Base-by-base conservation (phyloP, 2,113 vertebrate species). In the Myrmecophaga tridactyla region DNA sequence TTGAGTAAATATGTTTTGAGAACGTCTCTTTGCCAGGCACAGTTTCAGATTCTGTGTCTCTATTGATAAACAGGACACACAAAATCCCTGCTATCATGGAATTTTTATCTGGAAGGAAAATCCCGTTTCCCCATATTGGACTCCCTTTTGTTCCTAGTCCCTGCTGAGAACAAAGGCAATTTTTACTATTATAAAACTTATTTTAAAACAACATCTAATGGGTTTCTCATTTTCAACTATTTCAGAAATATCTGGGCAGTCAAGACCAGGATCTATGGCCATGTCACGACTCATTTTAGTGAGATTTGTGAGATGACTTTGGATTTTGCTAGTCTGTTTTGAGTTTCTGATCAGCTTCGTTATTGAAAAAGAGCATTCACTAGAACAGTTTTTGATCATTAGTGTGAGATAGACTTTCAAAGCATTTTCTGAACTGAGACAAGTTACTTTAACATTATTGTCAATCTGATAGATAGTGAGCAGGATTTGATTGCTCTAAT, bases 381-480 rank as follows among this genome's bases (percentile, higher is more conserved):
- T 80, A 81, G 84, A 97, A 94, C 46, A 77, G 62, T 92, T 96
- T 96, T 90, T 94, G 72, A 94, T 96, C 87, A 93, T 96, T 96
- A 84, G 82, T 80, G 48, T 94, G 93, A 96, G 87, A 89, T 77
- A 92, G 93, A 85, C 88, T 90, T 97, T 92, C 93, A 94, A 92
- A 96, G 97, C 48, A 5, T 90, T 95, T 97, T 96, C 92, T 90
- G 90, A 94, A 62, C 58, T 86, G 63, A 95, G 95, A 93, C 90
- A 97, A 94, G 88, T 94, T 94, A 78, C 87, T 90, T 94, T 84
- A 94, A 94, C 84, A 67, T 96, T 83, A 80, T 92, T 96, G 94
- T 97, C 96, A 97, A 72, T 85, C 94, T 92, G 51, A 78, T 91
- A 96, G 96, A 91, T 95, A 92, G 93, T 78, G 53, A 92, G 85